Evolutionary conservation across 1,140 invertebrate genomes (phyloP), one percentile per base, ranked within the genome.

Genomic region (Gonioctena quinquepunctata): DNA sequence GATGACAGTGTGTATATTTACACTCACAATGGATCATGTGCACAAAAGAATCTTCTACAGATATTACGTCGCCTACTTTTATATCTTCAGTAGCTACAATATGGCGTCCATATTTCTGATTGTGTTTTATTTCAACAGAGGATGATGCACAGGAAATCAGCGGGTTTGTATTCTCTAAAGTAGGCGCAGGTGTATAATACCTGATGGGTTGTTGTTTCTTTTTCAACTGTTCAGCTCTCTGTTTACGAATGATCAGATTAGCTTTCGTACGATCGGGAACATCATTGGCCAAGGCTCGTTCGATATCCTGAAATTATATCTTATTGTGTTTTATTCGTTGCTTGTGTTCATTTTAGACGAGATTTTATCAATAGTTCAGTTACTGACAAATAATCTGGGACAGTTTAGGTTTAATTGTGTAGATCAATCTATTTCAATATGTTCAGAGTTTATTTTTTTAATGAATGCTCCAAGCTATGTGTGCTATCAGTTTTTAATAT

Each of bases 21-120:
- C 52, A 89, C 86, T 81, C 91, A 96, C 5, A 93, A 90, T 56
- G 90, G 85, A 84, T 96, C 94, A 27, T 90, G 83, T 42, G 89
- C 89, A n/a, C 96, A 73, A 22, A 94, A 2, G 19, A 25, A 7
- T 21, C 84, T 84, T 96, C 94, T 26, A 90, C 84, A 49, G 89
- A 89, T n/a, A 96, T 74, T 25, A 94, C 83, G 83, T 95, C 91
- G 0, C 93, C 94, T 13, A 89, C 85, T 67, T 81, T 79, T 69
- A 92, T 87, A 76, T 91, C 84, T 64, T 86, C 83, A 21, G 85
- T 86, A 2, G 90, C 88, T 23, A 89, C 80, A 42, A 93, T 80
- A 76, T 89, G 89, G 49, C 90, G 84, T 0, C 90, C 91, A 81
- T 88, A 87, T 52, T 84, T 81, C 67, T 86, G 70, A 48, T 76